These are phyloP conservation scores for Drosophila paracracens DNA, from an alignment of 2,888 invertebrate genomes.

Conservation along the genomic window DNA sequence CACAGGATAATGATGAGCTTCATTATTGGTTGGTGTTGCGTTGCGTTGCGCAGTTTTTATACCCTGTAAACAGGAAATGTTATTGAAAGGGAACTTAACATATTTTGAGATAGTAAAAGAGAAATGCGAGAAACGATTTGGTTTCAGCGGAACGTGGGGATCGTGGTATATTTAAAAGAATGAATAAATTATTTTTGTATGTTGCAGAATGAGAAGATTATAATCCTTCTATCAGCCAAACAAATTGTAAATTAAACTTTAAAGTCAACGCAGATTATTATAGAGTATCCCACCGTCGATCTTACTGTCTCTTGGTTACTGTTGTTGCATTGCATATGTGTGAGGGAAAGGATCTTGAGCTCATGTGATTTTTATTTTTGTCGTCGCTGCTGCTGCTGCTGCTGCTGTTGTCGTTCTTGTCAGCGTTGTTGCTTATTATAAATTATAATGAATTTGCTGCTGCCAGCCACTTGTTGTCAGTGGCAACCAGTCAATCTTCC, in stretches of 20 bases:
- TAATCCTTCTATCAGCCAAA: neutral
- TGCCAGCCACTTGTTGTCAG: conserved; percentile 78
- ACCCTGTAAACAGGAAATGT: conserved; percentile 17
- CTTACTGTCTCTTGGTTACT: neutral
- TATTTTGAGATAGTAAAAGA: no score
- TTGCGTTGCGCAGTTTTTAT: conserved; percentile 48
- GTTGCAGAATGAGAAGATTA: neutral
- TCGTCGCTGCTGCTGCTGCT: conserved; percentile 28
- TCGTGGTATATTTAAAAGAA: rapidly evolving
- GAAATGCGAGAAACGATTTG: neutral
- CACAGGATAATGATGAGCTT: conserved; percentile 82
- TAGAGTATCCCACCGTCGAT: conserved; percentile 17
- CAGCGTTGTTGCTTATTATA: conserved; percentile 79
- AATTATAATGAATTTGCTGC: conserved; percentile 80
- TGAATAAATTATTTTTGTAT: neutral
- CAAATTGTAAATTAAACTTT: neutral
- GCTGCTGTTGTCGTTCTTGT: conserved; percentile 67
- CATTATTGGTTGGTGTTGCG: conserved; percentile 74
- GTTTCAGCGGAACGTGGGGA: neutral
- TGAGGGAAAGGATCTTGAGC: conserved; percentile 52
- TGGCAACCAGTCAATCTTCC: conserved; percentile 64
- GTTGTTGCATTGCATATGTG: conserved; percentile 32
- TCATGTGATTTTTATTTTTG: conserved; percentile 53
- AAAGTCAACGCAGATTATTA: neutral
- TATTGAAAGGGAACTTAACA: neutral